phyloP scores from a whole-genome alignment of 2,888 invertebrate species.

The Salticus scenicus region DNA sequence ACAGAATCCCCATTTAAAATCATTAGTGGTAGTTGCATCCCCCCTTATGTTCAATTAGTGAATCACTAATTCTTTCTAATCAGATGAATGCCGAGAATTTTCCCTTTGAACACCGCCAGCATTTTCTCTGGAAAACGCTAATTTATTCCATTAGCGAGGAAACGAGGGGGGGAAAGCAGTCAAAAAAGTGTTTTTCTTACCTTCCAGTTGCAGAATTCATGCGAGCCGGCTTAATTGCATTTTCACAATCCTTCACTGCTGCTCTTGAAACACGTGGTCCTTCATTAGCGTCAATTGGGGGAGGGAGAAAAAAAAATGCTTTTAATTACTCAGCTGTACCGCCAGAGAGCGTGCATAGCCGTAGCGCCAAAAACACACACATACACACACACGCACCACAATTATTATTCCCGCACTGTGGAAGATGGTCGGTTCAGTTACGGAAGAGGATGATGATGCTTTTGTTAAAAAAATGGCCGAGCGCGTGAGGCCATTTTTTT shows the following conservation, averaged over 20 bases:
- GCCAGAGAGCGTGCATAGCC: slow-evolving; percentile 65
- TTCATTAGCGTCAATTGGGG: slow-evolving; percentile 64
- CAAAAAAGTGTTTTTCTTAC: slow-evolving; percentile 35
- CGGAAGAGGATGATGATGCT: neutral
- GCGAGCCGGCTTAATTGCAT: slow-evolving; percentile 67
- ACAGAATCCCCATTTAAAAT: neutral
- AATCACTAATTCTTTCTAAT: slow-evolving; percentile 2
- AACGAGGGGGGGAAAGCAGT: neutral
- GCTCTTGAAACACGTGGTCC: slow-evolving; percentile 63
- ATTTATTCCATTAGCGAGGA: slow-evolving; percentile 49
- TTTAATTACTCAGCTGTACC: slow-evolving; percentile 69
- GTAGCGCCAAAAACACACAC: neutral
- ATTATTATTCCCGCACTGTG: slow-evolving; percentile 45
- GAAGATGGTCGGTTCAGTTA: neutral
- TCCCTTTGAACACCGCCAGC: neutral
- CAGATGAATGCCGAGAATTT: neutral
- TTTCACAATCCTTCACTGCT: slow-evolving; percentile 64
- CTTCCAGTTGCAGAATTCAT: slow-evolving; percentile 65
- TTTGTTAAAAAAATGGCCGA: slow-evolving; percentile 51
- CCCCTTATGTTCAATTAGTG: slow-evolving; percentile 5
- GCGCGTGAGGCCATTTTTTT: slow-evolving; percentile 42
- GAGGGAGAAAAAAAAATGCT: slow-evolving; percentile 37
- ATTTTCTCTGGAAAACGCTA: slow-evolving; percentile 29
- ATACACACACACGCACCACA: slow-evolving; percentile 35
- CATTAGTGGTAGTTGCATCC: neutral